A percentile compares a stretch with the other conserved stretches of the same genome.
phyloP scores from a whole-genome alignment of 2,113 vertebrate genomes.

The Phalacrocorax carbo region DNA sequence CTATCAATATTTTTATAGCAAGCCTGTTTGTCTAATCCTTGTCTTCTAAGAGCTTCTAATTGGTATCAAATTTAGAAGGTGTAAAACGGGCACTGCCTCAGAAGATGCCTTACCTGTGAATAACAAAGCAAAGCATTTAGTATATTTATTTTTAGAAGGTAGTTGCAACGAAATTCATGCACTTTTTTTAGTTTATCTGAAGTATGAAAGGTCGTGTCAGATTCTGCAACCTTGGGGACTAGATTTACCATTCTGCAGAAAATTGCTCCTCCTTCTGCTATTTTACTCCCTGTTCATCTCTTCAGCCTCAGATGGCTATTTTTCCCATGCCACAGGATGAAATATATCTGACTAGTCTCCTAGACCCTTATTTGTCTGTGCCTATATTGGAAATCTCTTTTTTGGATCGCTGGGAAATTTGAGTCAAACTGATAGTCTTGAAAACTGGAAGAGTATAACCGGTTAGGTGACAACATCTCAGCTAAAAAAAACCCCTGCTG shows the following conservation, averaged over 20 bases:
- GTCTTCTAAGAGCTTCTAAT: not conserved
- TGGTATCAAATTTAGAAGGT: not conserved
- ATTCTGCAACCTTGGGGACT: not conserved
- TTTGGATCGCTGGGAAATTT: not conserved
- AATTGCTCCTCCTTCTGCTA: not conserved
- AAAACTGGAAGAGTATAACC: not conserved
- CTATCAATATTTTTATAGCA: not conserved
- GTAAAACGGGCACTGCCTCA: not conserved
- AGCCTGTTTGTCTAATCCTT: not conserved
- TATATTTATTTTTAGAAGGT: not conserved
- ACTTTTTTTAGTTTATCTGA: not conserved
- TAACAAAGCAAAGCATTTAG: not conserved
- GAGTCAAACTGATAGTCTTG: not conserved
- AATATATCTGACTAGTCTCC: not conserved
- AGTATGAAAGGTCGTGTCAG: not conserved
- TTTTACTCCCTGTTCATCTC: not conserved
- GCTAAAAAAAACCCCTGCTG: not conserved
- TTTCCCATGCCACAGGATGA: not conserved
- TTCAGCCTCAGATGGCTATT: not conserved
- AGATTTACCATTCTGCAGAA: not conserved
- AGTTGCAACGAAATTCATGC: not conserved
- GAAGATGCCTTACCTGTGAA: not conserved
- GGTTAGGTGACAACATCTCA: not conserved
- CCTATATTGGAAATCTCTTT: not conserved
- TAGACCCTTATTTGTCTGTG: not conserved